Evolutionary conservation across 2,113 vertebrate genomes (phyloP).

Genomic region (Carlito syrichta): DNA sequence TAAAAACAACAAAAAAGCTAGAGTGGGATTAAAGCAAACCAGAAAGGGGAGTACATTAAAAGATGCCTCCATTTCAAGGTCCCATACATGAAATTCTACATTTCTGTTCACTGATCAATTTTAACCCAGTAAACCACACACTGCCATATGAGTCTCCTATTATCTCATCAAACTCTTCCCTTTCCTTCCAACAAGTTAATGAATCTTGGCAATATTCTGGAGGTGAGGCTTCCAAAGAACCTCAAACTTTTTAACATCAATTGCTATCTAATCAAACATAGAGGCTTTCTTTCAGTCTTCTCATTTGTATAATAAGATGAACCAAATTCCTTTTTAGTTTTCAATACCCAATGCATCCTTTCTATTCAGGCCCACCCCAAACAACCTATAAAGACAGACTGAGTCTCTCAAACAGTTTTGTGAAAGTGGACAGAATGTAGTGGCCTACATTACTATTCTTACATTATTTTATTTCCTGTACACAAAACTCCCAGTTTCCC

Average conservation of each 20-base stretch:
- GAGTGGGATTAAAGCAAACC: neutral
- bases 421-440: slow-evolving; percentile 1
- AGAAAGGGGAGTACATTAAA: neutral
- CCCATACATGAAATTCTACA: neutral
- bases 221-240: neutral
- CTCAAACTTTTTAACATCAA: neutral
- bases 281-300: neutral
- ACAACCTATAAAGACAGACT: neutral
- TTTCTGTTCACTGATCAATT: neutral
- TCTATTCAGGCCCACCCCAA: neutral
- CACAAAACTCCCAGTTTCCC: neutral
- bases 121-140: neutral
- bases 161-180: neutral
- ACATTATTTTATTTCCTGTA: slow-evolving; percentile 8
- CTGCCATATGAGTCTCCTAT: neutral
- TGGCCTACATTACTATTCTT: neutral
- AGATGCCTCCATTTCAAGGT: neutral
- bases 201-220: slow-evolving; percentile 7
- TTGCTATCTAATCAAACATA: neutral
- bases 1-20: neutral
- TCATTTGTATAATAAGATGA: neutral
- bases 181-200: neutral
- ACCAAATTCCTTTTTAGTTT: neutral
- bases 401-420: neutral
- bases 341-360: neutral